Conservation (phyloP, 53 echinoderm and acorn worm species). For the Paracentrotus lividus region DNA sequence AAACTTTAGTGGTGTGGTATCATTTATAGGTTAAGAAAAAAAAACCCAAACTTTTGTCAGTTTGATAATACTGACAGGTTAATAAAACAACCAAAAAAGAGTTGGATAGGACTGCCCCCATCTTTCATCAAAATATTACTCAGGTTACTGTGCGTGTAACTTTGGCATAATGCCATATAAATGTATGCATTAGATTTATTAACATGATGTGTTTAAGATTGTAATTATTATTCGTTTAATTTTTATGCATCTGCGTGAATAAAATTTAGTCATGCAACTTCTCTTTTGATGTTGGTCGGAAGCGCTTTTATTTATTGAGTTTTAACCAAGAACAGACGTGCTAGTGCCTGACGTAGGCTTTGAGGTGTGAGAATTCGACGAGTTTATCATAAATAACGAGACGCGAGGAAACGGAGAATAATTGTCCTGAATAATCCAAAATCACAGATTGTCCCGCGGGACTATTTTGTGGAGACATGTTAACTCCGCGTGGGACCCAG, state of each 20-base stretch:
- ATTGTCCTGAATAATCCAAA: constrained; percentile 69
- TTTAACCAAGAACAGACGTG: constrained; percentile 56
- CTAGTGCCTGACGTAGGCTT: constrained; percentile 43
- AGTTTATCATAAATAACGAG: constrained; percentile 70
- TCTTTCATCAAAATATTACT: constrained; percentile 1
- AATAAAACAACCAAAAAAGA: background rate
- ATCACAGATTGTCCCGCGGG: constrained; percentile 18
- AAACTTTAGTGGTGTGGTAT: no score
- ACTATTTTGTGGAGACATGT: constrained; percentile 67
- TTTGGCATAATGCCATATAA: no score
- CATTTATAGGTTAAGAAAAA: no score
- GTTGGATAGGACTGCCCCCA: background rate
- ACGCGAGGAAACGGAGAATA: constrained; percentile 65
- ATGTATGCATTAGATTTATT: no score
- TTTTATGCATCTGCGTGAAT: background rate
- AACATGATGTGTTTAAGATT: background rate
- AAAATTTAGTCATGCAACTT: background rate
- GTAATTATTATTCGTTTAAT: constrained; percentile 14
- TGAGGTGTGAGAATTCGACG: constrained; percentile 50
- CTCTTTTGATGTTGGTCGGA: constrained; percentile 45
- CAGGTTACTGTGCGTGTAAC: no score
- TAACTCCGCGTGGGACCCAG: constrained; percentile 59
- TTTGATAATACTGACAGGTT: no score
- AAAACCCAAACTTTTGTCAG: no score
- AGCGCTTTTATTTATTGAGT: constrained; percentile 47